A percentile compares a stretch with the other conserved stretches of the same genome.
phyloP scores from a whole-genome alignment of 2,888 invertebrate species.

The Rotaria sp. region DNA sequence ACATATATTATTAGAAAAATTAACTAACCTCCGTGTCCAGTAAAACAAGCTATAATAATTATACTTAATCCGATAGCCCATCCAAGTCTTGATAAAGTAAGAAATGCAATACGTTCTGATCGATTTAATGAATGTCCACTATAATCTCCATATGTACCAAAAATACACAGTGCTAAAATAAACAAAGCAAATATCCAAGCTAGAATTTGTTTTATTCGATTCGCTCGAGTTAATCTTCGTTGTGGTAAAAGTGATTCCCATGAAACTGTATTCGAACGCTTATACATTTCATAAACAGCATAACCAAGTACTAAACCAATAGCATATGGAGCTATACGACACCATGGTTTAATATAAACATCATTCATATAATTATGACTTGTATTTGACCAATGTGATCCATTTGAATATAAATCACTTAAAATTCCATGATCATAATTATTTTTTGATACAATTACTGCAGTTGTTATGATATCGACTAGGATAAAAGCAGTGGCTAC shows the following conservation, averaged over 20 bases:
- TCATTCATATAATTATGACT: slow-evolving; percentile 41
- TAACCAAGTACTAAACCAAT: slow-evolving; percentile 49
- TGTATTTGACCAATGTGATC: not conserved
- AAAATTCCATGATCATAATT: not conserved
- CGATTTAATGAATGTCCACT: not conserved
- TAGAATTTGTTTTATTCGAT: not conserved
- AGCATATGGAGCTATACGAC: slow-evolving; percentile 55
- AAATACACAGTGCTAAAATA: not conserved
- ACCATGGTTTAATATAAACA: slow-evolving; percentile 56
- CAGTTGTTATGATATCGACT: not conserved
- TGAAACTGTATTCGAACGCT: not conserved
- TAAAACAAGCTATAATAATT: not conserved
- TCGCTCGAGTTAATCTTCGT: not conserved
- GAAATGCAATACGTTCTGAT: not conserved
- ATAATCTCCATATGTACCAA: slow-evolving; percentile 13
- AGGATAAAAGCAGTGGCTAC: not conserved
- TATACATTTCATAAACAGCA: slow-evolving; percentile 43
- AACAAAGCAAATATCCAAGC: not conserved
- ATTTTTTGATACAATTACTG: not conserved
- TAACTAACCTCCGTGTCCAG: not conserved
- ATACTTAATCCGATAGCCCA: slow-evolving; percentile 1
- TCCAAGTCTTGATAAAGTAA: not conserved
- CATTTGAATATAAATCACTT: not conserved
- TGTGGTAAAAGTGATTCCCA: not conserved
- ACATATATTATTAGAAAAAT: not conserved